These are phyloP conservation scores for Manis crassicaudata DNA, from an alignment of 2,797 vertebrate genomes.

Conservation along the genomic window DNA sequence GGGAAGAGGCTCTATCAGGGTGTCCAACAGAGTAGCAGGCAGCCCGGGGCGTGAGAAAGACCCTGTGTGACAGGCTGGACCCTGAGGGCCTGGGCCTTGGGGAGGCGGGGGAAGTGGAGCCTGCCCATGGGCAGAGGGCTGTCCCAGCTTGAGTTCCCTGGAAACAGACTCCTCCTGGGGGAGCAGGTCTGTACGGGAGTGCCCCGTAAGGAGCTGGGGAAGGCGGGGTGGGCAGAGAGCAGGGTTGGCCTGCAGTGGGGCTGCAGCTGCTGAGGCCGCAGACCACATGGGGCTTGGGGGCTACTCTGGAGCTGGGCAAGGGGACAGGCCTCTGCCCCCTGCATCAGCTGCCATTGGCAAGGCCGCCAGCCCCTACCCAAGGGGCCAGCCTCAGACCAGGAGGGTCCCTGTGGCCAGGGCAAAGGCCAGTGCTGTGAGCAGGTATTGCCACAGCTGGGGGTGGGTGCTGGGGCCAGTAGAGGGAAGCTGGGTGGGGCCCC, in stretches of 20 bases:
- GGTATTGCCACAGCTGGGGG: not conserved
- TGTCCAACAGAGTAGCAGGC: not conserved
- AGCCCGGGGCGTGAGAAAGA: not conserved
- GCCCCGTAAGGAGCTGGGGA: not conserved
- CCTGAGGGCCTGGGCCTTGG: fast-evolving
- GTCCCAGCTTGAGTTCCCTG: not conserved
- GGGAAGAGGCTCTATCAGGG: not conserved
- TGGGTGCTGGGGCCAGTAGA: fast-evolving
- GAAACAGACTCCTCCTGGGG: not conserved
- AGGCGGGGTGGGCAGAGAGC: fast-evolving
- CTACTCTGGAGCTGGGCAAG: not conserved
- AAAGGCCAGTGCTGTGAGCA: not conserved
- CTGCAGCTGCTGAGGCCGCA: fast-evolving
- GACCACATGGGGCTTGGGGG: fast-evolving
- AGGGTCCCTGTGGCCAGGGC: fast-evolving
- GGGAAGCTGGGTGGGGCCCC: fast-evolving
- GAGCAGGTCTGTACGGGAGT: not conserved
- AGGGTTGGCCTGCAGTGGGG: fast-evolving
- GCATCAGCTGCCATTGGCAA: not conserved
- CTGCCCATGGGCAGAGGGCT: fast-evolving
- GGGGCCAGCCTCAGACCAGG: too few species aligned
- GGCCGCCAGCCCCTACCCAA: not conserved
- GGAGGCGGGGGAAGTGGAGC: fast-evolving
- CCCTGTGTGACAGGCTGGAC: not conserved
- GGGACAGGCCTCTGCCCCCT: not conserved